phyloP scores from a whole-genome alignment of 2,888 invertebrate genomes.

The Acanthosepion esculentum region DNA sequence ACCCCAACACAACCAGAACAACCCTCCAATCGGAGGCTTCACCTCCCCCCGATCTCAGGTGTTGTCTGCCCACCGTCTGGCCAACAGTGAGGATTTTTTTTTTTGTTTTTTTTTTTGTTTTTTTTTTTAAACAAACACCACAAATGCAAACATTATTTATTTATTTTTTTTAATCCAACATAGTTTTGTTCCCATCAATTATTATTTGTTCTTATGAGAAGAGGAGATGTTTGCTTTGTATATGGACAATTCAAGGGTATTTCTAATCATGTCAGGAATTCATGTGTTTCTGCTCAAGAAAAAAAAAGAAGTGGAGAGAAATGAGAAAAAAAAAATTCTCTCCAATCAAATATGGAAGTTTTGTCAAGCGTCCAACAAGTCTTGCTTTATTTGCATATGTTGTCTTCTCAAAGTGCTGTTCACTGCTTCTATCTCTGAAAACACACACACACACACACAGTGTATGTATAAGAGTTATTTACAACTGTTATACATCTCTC shows the following conservation, averaged over 20 bases:
- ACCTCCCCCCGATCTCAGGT: not conserved
- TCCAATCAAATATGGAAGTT: not conserved
- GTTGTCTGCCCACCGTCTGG: slow-evolving; percentile 38
- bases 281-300: slow-evolving; percentile 34
- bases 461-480: no score
- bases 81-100: not conserved
- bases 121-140: not conserved
- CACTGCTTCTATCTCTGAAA: not conserved
- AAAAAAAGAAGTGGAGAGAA: not conserved
- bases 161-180: not conserved
- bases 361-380: slow-evolving; percentile 7
- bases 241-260: slow-evolving; percentile 36
- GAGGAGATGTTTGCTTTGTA: slow-evolving; percentile 38
- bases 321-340: not conserved
- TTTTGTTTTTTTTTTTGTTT: no score
- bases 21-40: not conserved
- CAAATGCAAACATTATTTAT: not conserved
- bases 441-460: slow-evolving; percentile 38
- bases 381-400: not conserved
- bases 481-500: not conserved
- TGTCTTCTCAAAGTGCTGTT: not conserved
- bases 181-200: not conserved
- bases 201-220: slow-evolving; percentile 36
- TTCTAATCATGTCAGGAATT: slow-evolving; percentile 43
- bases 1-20: not conserved